These are phyloP conservation scores for Thymallus thymallus DNA, from an alignment of 2,113 vertebrate genomes.

Conservation along the genomic window DNA sequence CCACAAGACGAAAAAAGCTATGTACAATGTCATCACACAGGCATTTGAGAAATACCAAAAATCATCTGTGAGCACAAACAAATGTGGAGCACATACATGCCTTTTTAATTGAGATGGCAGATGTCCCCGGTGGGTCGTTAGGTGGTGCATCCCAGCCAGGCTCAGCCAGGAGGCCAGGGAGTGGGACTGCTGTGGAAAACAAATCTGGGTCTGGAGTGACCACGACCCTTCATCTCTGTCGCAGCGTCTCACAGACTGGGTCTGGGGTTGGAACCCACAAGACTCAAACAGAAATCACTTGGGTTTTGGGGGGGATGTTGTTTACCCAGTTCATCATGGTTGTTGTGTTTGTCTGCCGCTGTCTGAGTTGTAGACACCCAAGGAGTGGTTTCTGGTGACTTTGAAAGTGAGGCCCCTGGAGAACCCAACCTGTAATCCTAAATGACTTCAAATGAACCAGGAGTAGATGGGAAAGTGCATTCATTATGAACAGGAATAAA, in stretches of 20 bases:
- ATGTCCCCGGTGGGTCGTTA: conserved; percentile 43
- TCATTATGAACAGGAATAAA: background rate
- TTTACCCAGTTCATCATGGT: conserved; percentile 60
- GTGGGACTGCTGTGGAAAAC: conserved; percentile 53
- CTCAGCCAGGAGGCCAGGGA: conserved; percentile 31
- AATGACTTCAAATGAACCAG: conserved; percentile 21
- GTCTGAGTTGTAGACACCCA: background rate
- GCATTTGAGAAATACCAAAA: conserved; percentile 74
- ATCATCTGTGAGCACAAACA: conserved; percentile 69
- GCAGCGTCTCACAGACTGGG: conserved; percentile 57
- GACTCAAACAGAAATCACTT: conserved; percentile 64
- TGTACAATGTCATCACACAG: conserved; percentile 64
- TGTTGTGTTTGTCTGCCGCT: conserved; percentile 58
- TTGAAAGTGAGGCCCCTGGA: conserved; percentile 28
- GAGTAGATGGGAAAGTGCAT: conserved; percentile 11
- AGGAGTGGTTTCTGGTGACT: conserved; percentile 42
- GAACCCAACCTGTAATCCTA: conserved; percentile 20
- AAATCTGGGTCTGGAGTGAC: conserved; percentile 48
- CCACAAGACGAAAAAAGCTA: conserved; percentile 63
- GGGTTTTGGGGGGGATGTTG: conserved; percentile 54
- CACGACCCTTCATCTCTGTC: conserved; percentile 55
- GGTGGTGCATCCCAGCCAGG: conserved; percentile 28
- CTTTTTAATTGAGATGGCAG: conserved; percentile 68
- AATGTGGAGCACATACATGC: conserved; percentile 63
- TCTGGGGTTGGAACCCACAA: conserved; percentile 63